phyloP scores from a whole-genome alignment of 2,888 invertebrate genomes.

The Drosophila mimica region DNA sequence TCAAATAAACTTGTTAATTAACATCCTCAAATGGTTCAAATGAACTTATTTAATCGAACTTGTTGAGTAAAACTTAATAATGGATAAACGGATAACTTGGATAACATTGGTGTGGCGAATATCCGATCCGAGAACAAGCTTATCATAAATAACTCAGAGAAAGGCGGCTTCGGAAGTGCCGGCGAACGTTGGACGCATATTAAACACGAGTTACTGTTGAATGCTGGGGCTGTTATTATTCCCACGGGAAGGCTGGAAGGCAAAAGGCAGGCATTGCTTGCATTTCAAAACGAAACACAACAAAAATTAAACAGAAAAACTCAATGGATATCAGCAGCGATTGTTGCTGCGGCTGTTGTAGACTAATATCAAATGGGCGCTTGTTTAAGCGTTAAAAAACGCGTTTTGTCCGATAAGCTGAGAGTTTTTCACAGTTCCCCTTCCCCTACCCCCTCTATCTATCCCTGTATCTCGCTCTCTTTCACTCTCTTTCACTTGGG shows the following conservation, averaged over 20 bases:
- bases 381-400: conserved; percentile 62
- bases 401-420: conserved; percentile 46
- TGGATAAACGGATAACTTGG: conserved; percentile 14
- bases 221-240: conserved; percentile 61
- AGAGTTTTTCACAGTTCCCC: conserved; percentile 7
- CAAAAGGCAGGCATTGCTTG: conserved; percentile 18
- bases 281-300: conserved; percentile 30
- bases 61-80: neutral
- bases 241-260: conserved; percentile 60
- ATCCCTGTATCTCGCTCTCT: neutral
- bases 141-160: conserved; percentile 44
- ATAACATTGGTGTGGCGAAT: conserved; percentile 8
- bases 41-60: neutral
- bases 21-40: neutral
- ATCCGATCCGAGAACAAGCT: conserved; percentile 24
- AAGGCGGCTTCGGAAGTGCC: conserved; percentile 62
- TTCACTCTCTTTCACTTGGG: neutral
- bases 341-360: neutral
- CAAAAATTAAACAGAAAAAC: conserved; percentile 11
- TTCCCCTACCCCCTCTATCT: neutral
- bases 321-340: conserved; percentile 46
- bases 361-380: conserved; percentile 44
- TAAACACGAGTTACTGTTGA: conserved; percentile 53
- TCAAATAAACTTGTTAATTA: neutral
- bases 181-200: conserved; percentile 62